Conservation (phyloP, 92 coral and sea anemone genomes). For the Epizoanthus stellaris region DNA sequence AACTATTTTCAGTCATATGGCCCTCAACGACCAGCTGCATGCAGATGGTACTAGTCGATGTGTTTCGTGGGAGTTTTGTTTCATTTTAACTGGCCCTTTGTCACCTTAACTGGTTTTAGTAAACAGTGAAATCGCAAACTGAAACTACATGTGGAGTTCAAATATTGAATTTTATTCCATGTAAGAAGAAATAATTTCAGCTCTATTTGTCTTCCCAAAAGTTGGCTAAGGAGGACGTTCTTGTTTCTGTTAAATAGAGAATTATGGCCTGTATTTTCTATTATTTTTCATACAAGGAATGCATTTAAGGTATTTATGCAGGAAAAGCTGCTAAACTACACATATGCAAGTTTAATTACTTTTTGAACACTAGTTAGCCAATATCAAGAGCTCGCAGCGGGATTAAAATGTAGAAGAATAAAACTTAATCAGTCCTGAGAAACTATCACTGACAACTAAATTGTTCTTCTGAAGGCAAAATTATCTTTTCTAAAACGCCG, state of each 20-base stretch:
- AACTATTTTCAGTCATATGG: neutral
- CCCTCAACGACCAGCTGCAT: constrained; percentile 13
- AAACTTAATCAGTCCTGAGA: constrained; percentile 1
- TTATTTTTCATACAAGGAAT: neutral
- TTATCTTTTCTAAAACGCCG: constrained; percentile 20
- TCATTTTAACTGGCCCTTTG: neutral
- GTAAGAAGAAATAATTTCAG: neutral
- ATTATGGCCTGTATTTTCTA: too few relatives aligned
- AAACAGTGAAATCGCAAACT: constrained; percentile 13
- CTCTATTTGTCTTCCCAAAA: neutral
- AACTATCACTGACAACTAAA: constrained; percentile 25
- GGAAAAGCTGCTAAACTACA: neutral
- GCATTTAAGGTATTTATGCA: neutral
- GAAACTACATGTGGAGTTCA: constrained; percentile 4
- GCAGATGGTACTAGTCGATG: neutral
- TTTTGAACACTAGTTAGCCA: constrained; percentile 1
- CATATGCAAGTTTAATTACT: constrained; percentile 29
- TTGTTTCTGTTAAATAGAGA: too few relatives aligned
- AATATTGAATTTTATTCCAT: neutral
- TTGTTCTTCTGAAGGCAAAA: constrained; percentile 10
- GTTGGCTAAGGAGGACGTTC: too few relatives aligned
- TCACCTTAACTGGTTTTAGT: constrained; percentile 17
- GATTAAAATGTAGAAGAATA: neutral
- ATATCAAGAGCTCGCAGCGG: neutral
- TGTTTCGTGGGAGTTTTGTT: neutral